Conservation (phyloP, 2,113 vertebrate species). For the Crotalus horridus region DNA sequence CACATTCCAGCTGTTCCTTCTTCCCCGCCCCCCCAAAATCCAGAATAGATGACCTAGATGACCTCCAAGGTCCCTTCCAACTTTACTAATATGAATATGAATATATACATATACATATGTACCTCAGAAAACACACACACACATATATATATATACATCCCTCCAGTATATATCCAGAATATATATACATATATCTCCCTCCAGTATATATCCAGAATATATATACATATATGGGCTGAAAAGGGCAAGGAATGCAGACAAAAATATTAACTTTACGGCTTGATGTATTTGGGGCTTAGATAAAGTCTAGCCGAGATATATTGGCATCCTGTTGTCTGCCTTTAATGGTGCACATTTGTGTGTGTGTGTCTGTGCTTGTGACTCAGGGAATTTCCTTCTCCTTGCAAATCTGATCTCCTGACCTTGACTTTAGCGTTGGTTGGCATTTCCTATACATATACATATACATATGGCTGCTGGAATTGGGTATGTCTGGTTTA, state of each 20-base stretch:
- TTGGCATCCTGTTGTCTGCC: constrained; percentile 33
- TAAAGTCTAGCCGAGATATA: constrained; percentile 45
- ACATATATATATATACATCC: too few relatives aligned
- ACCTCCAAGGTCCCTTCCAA: too few relatives aligned
- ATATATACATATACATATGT: too few relatives aligned
- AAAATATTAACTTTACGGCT: constrained; percentile 61
- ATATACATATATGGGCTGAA: constrained; percentile 12
- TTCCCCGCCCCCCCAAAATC: not conserved
- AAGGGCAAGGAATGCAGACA: constrained; percentile 49
- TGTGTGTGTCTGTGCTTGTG: not conserved
- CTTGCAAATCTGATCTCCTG: not conserved
- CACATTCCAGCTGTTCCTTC: not conserved
- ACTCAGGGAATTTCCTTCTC: not conserved
- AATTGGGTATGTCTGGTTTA: too few relatives aligned
- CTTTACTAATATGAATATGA: too few relatives aligned
- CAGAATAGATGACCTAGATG: too few relatives aligned
- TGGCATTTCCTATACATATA: not conserved
- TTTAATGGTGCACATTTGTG: not conserved
- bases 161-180: too few relatives aligned
- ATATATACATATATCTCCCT: too few relatives aligned
- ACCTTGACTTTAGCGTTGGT: not conserved
- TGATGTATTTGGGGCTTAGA: constrained; percentile 54
- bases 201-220: not conserved
- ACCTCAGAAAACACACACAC: too few relatives aligned
- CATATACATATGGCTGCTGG: too few relatives aligned